These are phyloP conservation scores for Drosophila lacteicornis DNA, from an alignment of 1,140 invertebrate genomes.

Conservation along the genomic window DNA sequence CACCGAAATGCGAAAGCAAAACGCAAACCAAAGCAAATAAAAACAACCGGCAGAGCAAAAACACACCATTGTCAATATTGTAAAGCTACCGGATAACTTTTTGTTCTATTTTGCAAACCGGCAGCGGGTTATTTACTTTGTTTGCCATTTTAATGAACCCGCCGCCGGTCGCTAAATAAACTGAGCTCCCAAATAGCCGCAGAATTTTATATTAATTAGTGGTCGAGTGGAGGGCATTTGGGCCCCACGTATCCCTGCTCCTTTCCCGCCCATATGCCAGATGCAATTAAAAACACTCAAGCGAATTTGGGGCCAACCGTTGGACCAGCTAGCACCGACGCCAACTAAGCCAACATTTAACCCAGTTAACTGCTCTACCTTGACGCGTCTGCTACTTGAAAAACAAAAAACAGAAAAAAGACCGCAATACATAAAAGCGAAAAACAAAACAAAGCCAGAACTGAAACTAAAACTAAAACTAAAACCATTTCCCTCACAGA, in stretches of 20 bases:
- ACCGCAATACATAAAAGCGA: background rate
- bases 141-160: constrained; percentile 71
- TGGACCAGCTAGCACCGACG: constrained; percentile 2
- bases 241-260: background rate
- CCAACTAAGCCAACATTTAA: constrained; percentile 43
- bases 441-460: constrained; percentile 12
- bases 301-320: constrained; percentile 22
- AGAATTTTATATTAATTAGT: constrained; percentile 54
- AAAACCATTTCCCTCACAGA: constrained; percentile 57
- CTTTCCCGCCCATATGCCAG: constrained; percentile 8
- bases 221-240: constrained; percentile 6
- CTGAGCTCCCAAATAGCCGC: constrained; percentile 18
- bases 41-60: background rate
- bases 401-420: constrained; percentile 8
- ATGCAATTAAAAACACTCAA: constrained; percentile 41
- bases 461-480: constrained; percentile 30
- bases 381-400: constrained; percentile 37
- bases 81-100: constrained; percentile 26
- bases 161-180: constrained; percentile 43
- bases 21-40: constrained; percentile 23
- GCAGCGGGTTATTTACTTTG: constrained; percentile 33
- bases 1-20: constrained; percentile 31
- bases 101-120: constrained; percentile 20
- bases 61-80: constrained; percentile 17
- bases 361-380: constrained; percentile 53